phyloP scores from a whole-genome alignment of 1,140 invertebrate species.

The Papilio helenus region DNA sequence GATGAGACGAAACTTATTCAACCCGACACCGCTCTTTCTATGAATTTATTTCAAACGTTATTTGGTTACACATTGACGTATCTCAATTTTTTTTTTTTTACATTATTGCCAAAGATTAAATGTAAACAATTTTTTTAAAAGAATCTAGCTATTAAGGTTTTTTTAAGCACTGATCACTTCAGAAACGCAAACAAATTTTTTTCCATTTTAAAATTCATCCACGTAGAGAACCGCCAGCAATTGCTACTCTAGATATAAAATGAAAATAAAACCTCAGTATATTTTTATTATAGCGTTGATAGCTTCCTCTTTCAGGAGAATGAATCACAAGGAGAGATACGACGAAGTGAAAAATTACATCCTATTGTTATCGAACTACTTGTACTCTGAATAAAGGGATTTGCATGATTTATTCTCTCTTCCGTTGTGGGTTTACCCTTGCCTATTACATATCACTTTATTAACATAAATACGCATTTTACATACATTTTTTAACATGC shows the following conservation, averaged over 20 bases:
- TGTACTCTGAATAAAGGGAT: constrained; percentile 1
- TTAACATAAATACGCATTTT: not conserved
- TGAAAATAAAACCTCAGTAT: not conserved
- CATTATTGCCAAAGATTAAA: too few relatives aligned
- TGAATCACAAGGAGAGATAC: not conserved
- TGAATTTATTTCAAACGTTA: not conserved
- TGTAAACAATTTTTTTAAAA: too few relatives aligned
- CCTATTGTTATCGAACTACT: constrained; percentile 10
- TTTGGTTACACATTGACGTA: not conserved
- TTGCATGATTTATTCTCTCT: not conserved
- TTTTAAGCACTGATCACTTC: too few relatives aligned
- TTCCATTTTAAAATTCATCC: not conserved
- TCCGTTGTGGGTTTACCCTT: not conserved
- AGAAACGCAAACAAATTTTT: too few relatives aligned
- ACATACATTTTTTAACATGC: not conserved
- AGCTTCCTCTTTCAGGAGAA: not conserved
- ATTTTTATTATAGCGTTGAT: constrained; percentile 10
- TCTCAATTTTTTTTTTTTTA: not conserved
- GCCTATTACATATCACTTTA: not conserved
- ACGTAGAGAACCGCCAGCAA: not conserved
- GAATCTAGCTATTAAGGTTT: too few relatives aligned
- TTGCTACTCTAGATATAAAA: not conserved
- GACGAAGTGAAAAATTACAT: constrained; percentile 19
- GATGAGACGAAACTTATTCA: not conserved
- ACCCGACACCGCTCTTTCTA: not conserved